Evolutionary conservation across 2,797 vertebrate species (phyloP).

Genomic region (Kryptolebias ocellatus): DNA sequence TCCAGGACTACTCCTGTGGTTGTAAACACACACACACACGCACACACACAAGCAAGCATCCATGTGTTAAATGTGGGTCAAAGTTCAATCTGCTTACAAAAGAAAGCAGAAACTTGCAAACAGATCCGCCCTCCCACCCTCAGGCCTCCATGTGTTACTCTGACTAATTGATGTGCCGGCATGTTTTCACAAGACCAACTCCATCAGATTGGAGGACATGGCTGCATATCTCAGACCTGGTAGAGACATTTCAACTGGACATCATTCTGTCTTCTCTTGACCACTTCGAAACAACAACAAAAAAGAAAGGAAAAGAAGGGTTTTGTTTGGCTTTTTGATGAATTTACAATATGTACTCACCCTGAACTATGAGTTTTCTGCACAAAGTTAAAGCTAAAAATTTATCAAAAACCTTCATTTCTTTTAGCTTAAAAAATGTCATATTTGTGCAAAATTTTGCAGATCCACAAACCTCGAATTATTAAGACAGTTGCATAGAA

Average conservation of each 20-base stretch:
- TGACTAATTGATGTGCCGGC: conserved; percentile 66
- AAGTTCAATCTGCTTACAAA: conserved; percentile 33
- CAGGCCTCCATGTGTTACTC: conserved; percentile 29
- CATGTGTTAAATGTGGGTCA: conserved; percentile 18
- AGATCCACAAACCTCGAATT: not conserved
- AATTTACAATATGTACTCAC: no score
- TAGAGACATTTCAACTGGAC: conserved; percentile 29
- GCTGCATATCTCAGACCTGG: conserved; percentile 15
- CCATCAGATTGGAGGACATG: conserved; percentile 40
- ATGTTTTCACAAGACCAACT: conserved; percentile 48
- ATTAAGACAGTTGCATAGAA: not conserved
- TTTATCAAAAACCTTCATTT: not conserved
- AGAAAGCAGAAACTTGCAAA: conserved; percentile 26
- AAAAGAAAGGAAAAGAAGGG: no score
- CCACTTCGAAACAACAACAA: conserved; percentile 4
- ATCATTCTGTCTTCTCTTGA: not conserved
- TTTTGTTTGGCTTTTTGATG: no score
- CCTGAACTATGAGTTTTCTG: not conserved
- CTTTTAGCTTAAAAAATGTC: not conserved
- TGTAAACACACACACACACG: conserved; percentile 2
- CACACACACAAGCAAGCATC: conserved; percentile 11
- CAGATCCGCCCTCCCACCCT: conserved; percentile 17
- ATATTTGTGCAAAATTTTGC: not conserved
- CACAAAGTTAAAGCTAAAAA: conserved; percentile 1
- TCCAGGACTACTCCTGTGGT: not conserved